Evolutionary conservation across 2,113 vertebrate genomes (phyloP).

Genomic region (Acanthochromis polyacanthus): DNA sequence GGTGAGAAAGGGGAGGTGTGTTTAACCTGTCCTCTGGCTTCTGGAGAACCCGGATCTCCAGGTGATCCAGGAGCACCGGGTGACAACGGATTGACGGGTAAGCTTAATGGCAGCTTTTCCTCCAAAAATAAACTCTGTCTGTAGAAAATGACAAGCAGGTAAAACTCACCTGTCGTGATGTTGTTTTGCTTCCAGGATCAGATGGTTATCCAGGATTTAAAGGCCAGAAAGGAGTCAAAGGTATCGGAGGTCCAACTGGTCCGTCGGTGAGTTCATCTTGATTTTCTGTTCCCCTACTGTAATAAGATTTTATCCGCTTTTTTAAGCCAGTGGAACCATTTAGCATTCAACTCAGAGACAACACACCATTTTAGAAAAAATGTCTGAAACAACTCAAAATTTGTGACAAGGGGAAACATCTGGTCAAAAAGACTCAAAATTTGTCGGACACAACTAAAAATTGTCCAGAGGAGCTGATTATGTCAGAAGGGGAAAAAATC

Average conservation of each 20-base stretch:
- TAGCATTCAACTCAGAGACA: background rate
- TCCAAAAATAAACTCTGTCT: no score
- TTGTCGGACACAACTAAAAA: no score
- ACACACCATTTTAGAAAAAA: no score
- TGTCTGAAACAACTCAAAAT: no score
- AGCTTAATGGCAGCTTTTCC: background rate
- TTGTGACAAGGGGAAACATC: no score
- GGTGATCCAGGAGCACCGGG: constrained; percentile 73
- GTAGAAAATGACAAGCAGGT: background rate
- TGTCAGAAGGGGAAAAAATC: no score
- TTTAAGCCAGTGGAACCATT: background rate
- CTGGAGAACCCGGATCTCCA: constrained; percentile 24
- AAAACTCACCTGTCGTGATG: constrained; percentile 2
- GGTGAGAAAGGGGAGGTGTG: constrained; percentile 80
- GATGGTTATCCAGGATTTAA: constrained; percentile 56
- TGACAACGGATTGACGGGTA: constrained; percentile 68
- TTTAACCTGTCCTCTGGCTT: background rate
- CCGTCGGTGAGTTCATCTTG: constrained; percentile 56
- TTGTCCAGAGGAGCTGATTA: no score
- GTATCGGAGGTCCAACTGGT: constrained; percentile 66
- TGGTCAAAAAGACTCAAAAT: no score
- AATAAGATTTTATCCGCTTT: no score
- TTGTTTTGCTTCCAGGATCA: constrained; percentile 51
- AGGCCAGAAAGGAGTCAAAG: constrained; percentile 68
- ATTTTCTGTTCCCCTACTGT: background rate